A percentile compares a stretch with the other conserved stretches of the same genome.
Conservation (phyloP, 2,113 vertebrate genomes). For the Choloepus hoffmanni region DNA sequence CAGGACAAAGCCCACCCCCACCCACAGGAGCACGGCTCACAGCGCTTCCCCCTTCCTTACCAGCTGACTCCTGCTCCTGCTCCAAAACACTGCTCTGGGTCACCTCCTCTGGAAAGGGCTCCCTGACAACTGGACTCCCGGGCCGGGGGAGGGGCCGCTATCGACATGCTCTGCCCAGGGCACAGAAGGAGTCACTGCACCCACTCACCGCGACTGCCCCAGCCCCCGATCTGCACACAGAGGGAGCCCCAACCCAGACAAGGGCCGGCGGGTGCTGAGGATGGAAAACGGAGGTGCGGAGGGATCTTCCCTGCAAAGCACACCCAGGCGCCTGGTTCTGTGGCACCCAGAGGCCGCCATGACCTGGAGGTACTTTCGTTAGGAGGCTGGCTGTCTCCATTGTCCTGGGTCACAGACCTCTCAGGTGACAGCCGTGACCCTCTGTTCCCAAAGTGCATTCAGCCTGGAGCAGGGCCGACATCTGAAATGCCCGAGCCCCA, state of each 20-base stretch:
- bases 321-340: neutral
- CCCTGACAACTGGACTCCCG: neutral
- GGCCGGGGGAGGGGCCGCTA: neutral
- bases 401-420: neutral
- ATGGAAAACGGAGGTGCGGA: fast-evolving
- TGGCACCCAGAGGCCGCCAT: neutral
- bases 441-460: neutral
- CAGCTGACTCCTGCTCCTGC: neutral
- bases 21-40: neutral
- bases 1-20: neutral
- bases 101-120: neutral
- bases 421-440: neutral
- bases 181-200: neutral
- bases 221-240: neutral
- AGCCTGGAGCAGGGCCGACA: neutral
- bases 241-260: fast-evolving
- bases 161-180: neutral
- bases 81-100: neutral
- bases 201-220: neutral
- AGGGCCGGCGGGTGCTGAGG: fast-evolving
- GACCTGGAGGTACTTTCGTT: neutral
- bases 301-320: neutral
- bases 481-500: neutral
- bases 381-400: neutral
- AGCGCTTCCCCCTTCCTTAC: neutral